Base-by-base conservation (phyloP, 2,113 vertebrate species). In the Anguilla rostrata region DNA sequence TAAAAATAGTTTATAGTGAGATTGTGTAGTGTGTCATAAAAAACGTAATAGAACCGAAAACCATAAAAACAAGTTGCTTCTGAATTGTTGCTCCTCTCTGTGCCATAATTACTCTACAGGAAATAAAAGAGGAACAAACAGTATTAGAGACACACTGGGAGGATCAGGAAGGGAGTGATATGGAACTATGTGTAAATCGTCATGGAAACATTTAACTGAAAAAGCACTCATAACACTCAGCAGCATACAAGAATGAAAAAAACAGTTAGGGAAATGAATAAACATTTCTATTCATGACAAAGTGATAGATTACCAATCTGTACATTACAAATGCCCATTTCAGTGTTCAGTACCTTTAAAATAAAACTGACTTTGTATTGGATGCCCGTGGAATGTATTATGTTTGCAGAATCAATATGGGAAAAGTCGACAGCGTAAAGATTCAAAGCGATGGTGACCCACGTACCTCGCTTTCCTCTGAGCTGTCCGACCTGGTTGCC, bases 391-490 rank as follows among this genome's bases (percentile, higher is more conserved):
- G 8, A 53, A 1, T 53, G 11, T 53, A 53, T 53, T 53, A 53
- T 53, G 12, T 53, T 9, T 53, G 12, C 49, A 53, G 11, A 53
- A 11, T 6, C 14, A 40, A 20, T 79, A 5, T 43, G 20, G 40
- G 29, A 16, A 22, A 39, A 18, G 11, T 9, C 56, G 39, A 34
- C 34, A 34, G 34, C 34, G 34, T 34, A 34, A 34, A 34, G 34
- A 34, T 34, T 34, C 34, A 6, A 20, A 53, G n/a, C 49, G 7
- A 1, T 57, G 60, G 34, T 34, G 26, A 63, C 39, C 41, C 78
- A 86, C 49, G 2, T 53, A 53, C 85, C 79, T 86, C 49, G 46
- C 26, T 82, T 56, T 60, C 78, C 34, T 86, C 78, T 57, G 56
- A 81, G 41, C 79, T 34, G 8, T 86, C 56, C 9, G 56, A 82